phyloP scores from a whole-genome alignment of 2,113 vertebrate genomes.

The Litocranius walleri region DNA sequence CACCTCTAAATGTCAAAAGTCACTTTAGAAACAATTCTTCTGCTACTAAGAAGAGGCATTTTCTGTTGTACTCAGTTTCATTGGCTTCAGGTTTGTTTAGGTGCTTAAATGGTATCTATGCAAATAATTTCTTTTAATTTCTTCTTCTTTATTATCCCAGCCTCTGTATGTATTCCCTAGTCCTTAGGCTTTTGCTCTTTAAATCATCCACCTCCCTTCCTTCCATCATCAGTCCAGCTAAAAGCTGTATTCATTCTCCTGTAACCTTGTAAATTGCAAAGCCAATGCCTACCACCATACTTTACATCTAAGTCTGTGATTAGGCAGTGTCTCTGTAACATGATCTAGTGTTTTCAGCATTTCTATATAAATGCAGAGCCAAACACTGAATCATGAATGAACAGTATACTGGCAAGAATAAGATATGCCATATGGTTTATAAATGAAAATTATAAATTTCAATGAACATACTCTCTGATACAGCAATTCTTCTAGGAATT shows the following conservation, averaged over 20 bases:
- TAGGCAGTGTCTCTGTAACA: background rate
- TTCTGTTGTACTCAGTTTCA: background rate
- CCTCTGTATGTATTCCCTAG: background rate
- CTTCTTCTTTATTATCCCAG: background rate
- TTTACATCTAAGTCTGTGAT: background rate
- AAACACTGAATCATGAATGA: background rate
- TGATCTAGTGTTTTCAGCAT: background rate
- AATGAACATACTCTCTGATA: background rate
- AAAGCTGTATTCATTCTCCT: background rate
- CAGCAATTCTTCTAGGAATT: conserved; percentile 1
- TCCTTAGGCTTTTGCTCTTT: background rate
- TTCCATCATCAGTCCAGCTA: background rate
- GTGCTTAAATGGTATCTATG: background rate
- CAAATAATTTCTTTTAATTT: background rate
- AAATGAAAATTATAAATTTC: background rate
- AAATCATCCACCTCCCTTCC: background rate
- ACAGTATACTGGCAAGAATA: background rate
- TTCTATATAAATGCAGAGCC: background rate
- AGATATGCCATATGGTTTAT: background rate
- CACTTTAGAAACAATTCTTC: background rate
- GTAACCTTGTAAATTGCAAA: background rate
- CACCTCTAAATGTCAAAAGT: background rate
- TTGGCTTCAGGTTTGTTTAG: background rate
- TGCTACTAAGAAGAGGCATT: background rate
- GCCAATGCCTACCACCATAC: background rate